Conservation (phyloP, 1,140 invertebrate genomes). For the Eupristina koningsbergeri region DNA sequence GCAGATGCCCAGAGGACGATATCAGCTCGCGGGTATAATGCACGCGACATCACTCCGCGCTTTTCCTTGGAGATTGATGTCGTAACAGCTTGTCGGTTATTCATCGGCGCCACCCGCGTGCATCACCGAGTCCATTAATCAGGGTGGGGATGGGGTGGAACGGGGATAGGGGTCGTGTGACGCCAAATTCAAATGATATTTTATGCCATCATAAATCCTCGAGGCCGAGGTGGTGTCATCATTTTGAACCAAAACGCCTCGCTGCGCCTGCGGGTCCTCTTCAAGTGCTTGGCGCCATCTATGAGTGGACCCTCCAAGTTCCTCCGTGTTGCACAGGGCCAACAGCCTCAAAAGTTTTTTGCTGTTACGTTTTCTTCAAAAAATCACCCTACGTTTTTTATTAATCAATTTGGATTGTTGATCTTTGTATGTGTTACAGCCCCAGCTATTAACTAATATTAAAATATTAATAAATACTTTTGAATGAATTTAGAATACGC, state of each 20-base stretch:
- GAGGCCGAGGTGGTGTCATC: constrained; percentile 26
- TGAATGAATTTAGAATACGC: too few species aligned
- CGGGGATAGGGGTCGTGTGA: constrained; percentile 53
- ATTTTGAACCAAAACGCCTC: not conserved
- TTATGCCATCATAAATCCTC: constrained; percentile 71
- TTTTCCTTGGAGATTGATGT: constrained; percentile 63
- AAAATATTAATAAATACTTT: too few species aligned
- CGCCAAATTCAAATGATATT: constrained; percentile 73
- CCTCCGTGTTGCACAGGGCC: not conserved
- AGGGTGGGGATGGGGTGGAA: constrained; percentile 64
- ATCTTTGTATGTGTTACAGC: too few species aligned
- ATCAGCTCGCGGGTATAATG: not conserved
- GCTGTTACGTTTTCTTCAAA: not conserved
- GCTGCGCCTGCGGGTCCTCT: too few species aligned
- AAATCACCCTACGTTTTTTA: too few species aligned
- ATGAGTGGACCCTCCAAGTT: not conserved
- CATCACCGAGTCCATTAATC: constrained; percentile 67
- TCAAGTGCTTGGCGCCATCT: constrained; percentile 32
- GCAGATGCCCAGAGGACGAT: not conserved
- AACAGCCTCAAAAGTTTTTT: not conserved
- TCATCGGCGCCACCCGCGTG: not conserved
- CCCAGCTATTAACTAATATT: too few species aligned
- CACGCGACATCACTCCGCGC: not conserved
- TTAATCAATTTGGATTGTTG: too few species aligned
- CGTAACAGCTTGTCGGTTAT: constrained; percentile 63